Percentiles rank a stretch among this genome's conserved stretches.
Conservation (phyloP, 1,140 invertebrate genomes). For the Hycleus phaleratus region DNA sequence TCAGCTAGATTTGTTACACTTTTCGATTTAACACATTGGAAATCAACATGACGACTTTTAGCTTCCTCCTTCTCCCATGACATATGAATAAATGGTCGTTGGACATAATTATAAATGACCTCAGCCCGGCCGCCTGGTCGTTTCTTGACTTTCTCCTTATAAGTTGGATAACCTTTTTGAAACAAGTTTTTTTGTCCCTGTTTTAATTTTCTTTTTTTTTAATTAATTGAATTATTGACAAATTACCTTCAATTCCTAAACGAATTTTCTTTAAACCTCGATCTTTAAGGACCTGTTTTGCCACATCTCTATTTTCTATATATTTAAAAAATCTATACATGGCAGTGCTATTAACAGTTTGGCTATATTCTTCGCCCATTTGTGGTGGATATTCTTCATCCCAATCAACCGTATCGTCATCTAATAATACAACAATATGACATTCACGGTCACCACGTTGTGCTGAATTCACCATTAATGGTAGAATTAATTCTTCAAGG, state of each 20-base stretch:
- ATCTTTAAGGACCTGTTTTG: conserved; percentile 98
- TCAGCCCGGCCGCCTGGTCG: conserved; percentile 84
- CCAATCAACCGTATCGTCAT: conserved; percentile 97
- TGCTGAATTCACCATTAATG: conserved; percentile 92
- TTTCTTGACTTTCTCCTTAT: conserved; percentile 94
- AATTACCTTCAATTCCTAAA: conserved; percentile 85
- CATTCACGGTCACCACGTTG: conserved; percentile 83
- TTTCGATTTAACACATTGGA: conserved; percentile 93
- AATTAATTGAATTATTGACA: too few relatives aligned
- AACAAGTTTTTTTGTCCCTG: not conserved
- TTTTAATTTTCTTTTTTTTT: not conserved
- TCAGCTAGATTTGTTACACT: conserved; percentile 89
- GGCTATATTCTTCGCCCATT: conserved; percentile 97
- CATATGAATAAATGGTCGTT: conserved; percentile 99
- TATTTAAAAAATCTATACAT: conserved; percentile 99
- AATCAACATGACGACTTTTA: conserved; percentile 97
- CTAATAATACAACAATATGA: conserved; percentile 90
- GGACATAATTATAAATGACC: conserved; percentile 99
- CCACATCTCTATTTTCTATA: conserved; percentile 98
- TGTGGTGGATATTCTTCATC: conserved; percentile 97
- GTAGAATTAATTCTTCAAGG: conserved; percentile 90
- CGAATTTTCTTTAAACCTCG: conserved; percentile 97
- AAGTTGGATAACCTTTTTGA: conserved; percentile 80
- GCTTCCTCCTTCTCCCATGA: conserved; percentile 99
- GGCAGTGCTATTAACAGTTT: conserved; percentile 85